A percentile compares a stretch with the other conserved stretches of the same genome.
Conservation (phyloP, 1,140 invertebrate genomes). For the Vanessa atalanta region DNA sequence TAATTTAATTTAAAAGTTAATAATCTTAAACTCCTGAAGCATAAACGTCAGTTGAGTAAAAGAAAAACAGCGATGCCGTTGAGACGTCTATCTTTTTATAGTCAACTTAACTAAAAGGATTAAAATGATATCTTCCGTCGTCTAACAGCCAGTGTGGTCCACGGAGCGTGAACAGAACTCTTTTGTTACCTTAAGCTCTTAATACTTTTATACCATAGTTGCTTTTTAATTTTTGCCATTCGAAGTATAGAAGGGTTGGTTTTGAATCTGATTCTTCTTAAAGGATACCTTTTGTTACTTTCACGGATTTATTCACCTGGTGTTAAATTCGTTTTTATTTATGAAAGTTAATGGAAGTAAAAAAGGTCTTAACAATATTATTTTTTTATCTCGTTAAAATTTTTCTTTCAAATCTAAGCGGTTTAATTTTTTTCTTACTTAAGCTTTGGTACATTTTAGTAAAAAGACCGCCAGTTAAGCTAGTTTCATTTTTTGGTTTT, state of each 20-base stretch:
- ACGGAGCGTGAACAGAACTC: constrained; percentile 69
- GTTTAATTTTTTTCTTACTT: constrained; percentile 5
- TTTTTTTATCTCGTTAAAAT: constrained; percentile 36
- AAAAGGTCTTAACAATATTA: constrained; percentile 43
- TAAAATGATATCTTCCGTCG: constrained; percentile 78
- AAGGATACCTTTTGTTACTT: constrained; percentile 58
- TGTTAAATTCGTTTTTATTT: constrained; percentile 60
- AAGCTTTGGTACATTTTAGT: background rate
- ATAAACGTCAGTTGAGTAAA: constrained; percentile 39
- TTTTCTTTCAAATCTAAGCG: constrained; percentile 16
- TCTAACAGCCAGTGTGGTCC: constrained; percentile 77
- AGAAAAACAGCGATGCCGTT: constrained; percentile 60
- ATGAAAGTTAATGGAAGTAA: constrained; percentile 43
- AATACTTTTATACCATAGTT: constrained; percentile 77
- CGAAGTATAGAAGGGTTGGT: constrained; percentile 70
- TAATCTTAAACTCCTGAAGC: constrained; percentile 30
- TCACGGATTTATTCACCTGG: constrained; percentile 59
- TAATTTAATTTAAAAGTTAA: constrained; percentile 33
- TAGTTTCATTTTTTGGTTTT: background rate
- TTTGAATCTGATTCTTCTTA: constrained; percentile 72
- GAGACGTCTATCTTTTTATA: constrained; percentile 73
- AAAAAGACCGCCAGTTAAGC: background rate
- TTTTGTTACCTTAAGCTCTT: constrained; percentile 78
- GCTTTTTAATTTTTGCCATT: constrained; percentile 75
- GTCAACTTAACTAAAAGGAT: constrained; percentile 80